Evolutionary conservation across 2,888 invertebrate genomes (phyloP).

Genomic region (Leptogaster cylindrica): DNA sequence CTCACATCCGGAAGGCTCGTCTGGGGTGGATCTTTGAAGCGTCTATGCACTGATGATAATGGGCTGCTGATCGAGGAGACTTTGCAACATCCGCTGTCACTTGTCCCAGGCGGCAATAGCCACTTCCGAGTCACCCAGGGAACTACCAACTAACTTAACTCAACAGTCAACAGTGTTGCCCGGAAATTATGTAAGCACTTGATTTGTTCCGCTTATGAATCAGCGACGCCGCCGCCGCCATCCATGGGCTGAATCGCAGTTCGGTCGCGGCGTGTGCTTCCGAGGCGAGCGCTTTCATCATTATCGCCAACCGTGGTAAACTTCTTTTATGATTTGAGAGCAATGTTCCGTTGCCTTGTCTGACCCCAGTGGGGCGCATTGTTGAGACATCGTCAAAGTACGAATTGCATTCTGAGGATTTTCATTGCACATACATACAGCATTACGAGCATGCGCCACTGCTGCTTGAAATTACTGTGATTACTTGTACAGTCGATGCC

Average conservation of each 20-base stretch:
- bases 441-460: too few relatives aligned
- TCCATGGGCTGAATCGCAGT: background rate
- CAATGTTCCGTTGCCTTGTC: constrained; percentile 19
- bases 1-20: too few relatives aligned
- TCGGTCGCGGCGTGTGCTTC: background rate
- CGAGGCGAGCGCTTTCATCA: background rate
- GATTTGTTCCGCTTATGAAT: constrained; percentile 20
- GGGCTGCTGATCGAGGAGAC: too few relatives aligned
- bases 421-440: constrained; percentile 11
- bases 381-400: background rate
- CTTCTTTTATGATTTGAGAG: constrained; percentile 19
- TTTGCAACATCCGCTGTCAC: too few relatives aligned
- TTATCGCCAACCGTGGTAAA: constrained; percentile 8
- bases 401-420: background rate
- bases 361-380: background rate
- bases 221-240: too few relatives aligned
- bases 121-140: too few relatives aligned
- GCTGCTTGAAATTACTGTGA: too few relatives aligned
- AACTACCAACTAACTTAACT: background rate
- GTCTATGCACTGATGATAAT: too few relatives aligned
- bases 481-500: too few relatives aligned
- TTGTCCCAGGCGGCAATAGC: too few relatives aligned
- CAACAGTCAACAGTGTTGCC: too few relatives aligned
- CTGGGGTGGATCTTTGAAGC: too few relatives aligned
- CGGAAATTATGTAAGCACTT: constrained; percentile 29